phyloP scores from a whole-genome alignment of 2,888 invertebrate genomes.

The Torymus auratus region DNA sequence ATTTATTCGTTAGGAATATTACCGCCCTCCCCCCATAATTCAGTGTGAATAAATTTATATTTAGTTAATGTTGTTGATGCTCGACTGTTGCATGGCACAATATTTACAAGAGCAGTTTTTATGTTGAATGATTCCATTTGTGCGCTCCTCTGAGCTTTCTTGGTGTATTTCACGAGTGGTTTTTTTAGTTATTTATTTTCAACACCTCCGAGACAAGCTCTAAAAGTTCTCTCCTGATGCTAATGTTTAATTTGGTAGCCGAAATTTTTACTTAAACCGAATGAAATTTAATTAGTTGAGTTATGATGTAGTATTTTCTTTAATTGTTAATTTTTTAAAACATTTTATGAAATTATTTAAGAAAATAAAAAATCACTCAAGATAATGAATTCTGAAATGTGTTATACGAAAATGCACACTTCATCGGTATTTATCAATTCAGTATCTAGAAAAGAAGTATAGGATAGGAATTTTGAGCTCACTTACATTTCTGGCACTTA shows the following conservation, averaged over 20 bases:
- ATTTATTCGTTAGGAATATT: conserved; percentile 20
- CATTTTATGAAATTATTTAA: no score
- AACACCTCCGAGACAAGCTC: conserved; percentile 53
- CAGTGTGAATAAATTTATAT: conserved; percentile 36
- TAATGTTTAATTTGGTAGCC: background rate
- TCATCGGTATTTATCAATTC: background rate
- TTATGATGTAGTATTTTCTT: no score
- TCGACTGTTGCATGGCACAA: conserved; percentile 56
- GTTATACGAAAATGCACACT: background rate
- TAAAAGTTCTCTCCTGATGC: conserved; percentile 49
- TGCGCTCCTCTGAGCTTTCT: conserved; percentile 35
- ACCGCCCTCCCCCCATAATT: background rate
- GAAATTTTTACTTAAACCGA: no score
- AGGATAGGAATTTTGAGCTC: conserved; percentile 71
- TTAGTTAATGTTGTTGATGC: conserved; percentile 54
- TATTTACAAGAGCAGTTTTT: conserved; percentile 35
- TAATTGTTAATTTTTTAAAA: no score
- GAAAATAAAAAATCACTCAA: no score
- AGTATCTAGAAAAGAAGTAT: conserved; percentile 45
- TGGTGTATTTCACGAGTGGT: conserved; percentile 41
- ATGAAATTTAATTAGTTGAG: no score
- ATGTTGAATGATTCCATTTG: conserved; percentile 34
- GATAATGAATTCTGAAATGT: no score
- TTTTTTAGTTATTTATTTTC: conserved; percentile 36
- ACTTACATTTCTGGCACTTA: conserved; percentile 70